These are phyloP conservation scores for Kryphioiulus occultus DNA, from an alignment of 2,888 invertebrate species.

Conservation along the genomic window DNA sequence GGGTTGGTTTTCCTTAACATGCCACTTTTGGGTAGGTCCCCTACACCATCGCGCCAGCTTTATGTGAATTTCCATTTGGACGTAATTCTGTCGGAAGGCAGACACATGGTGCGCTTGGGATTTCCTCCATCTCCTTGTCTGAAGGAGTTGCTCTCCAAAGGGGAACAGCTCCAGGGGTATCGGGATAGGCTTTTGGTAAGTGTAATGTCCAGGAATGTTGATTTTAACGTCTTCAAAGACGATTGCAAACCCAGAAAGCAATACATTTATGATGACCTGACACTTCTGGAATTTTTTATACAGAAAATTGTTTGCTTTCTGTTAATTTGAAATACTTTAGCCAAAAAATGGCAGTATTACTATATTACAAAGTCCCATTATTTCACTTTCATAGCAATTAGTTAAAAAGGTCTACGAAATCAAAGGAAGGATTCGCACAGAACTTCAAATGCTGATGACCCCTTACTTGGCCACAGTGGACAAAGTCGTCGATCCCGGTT, in stretches of 20 bases:
- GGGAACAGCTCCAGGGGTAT: slow-evolving; percentile 51
- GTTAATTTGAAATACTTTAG: too few relatives aligned
- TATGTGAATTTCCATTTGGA: slow-evolving; percentile 72
- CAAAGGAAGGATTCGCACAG: slow-evolving; percentile 68
- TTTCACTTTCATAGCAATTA: slow-evolving; percentile 60
- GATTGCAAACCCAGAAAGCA: neutral
- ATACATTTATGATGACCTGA: too few relatives aligned
- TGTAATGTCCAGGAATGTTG: neutral
- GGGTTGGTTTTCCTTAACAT: slow-evolving; percentile 49
- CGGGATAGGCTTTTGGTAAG: slow-evolving; percentile 55
- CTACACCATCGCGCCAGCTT: slow-evolving; percentile 58
- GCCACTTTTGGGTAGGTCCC: slow-evolving; percentile 60
- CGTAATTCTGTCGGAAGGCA: slow-evolving; percentile 83
- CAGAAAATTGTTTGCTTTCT: too few relatives aligned
- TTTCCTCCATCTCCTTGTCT: slow-evolving; percentile 72
- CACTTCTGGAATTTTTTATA: too few relatives aligned
- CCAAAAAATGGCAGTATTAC: too few relatives aligned
- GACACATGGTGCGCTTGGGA: slow-evolving; percentile 82
- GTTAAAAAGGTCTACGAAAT: slow-evolving; percentile 62
- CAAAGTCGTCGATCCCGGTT: slow-evolving; percentile 80
- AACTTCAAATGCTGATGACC: slow-evolving; percentile 87
- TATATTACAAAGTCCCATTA: too few relatives aligned
- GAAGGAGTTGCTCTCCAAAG: slow-evolving; percentile 60
- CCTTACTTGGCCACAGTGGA: slow-evolving; percentile 87
- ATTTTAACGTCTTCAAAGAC: neutral